A percentile compares a stretch with the other conserved stretches of the same genome.
These are phyloP conservation scores for Gymnopithys bicolor DNA, from an alignment of 2,797 vertebrate species.

Conservation along the genomic window DNA sequence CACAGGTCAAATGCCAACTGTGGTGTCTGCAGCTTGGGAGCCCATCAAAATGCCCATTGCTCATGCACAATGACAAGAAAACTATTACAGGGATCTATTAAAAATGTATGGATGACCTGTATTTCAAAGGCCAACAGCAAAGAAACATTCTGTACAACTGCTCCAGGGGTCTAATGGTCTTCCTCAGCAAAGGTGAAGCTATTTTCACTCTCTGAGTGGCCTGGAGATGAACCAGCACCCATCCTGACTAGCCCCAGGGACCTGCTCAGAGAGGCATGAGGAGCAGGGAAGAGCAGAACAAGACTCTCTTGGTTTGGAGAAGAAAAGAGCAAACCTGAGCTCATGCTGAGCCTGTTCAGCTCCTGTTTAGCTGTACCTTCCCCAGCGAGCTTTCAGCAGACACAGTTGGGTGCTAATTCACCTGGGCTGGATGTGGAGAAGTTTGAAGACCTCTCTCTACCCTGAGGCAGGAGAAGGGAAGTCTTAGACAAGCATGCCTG, in stretches of 20 bases:
- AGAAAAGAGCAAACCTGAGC: background rate
- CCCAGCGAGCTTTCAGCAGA: background rate
- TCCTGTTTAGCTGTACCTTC: background rate
- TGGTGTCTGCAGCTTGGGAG: background rate
- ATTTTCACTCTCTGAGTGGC: background rate
- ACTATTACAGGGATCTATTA: background rate
- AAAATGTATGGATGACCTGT: background rate
- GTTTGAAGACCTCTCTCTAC: background rate
- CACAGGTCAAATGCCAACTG: background rate
- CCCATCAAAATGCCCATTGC: background rate
- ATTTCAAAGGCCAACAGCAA: background rate
- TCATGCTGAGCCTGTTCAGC: rapidly evolving
- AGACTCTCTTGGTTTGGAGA: background rate
- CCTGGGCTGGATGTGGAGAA: background rate
- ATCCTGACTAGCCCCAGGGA: background rate
- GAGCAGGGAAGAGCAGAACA: background rate
- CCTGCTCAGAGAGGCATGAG: background rate
- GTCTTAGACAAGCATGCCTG: background rate
- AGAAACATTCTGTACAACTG: background rate
- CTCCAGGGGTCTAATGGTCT: rapidly evolving
- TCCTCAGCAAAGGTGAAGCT: background rate
- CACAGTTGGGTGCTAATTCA: background rate
- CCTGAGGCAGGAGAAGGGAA: background rate
- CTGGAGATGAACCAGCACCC: background rate
- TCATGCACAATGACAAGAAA: background rate